phyloP scores from a whole-genome alignment of 2,888 invertebrate species.

The Blastobasis lacticolella region DNA sequence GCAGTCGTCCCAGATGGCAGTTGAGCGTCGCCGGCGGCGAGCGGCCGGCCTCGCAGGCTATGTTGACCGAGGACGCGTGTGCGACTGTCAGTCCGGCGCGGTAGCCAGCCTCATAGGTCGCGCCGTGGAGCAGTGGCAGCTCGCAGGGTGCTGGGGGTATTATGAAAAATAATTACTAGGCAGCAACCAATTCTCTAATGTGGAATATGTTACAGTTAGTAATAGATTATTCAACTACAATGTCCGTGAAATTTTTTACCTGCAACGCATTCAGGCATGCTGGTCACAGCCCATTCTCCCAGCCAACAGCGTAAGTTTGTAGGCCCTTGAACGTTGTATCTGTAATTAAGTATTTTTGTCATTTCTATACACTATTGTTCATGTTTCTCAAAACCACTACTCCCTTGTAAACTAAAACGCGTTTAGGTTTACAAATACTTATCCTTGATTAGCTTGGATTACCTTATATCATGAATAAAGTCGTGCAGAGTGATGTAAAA shows the following conservation, averaged over 20 bases:
- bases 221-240: neutral
- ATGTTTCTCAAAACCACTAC: too few relatives aligned
- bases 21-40: slow-evolving; percentile 75
- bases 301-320: slow-evolving; percentile 84
- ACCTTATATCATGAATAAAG: too few relatives aligned
- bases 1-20: slow-evolving; percentile 77
- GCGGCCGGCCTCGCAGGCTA: slow-evolving; percentile 77
- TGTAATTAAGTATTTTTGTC: slow-evolving; percentile 23
- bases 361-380: too few relatives aligned
- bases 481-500: too few relatives aligned
- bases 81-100: slow-evolving; percentile 86
- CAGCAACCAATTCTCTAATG: too few relatives aligned
- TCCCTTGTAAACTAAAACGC: too few relatives aligned
- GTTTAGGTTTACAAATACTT: too few relatives aligned
- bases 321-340: slow-evolving; percentile 78
- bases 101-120: slow-evolving; percentile 85
- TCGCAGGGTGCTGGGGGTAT: slow-evolving; percentile 77
- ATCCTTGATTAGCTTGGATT: too few relatives aligned
- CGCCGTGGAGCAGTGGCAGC: slow-evolving; percentile 78
- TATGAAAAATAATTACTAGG: neutral
- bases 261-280: slow-evolving; percentile 84
- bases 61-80: slow-evolving; percentile 85
- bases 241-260: slow-evolving; percentile 44
- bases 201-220: too few relatives aligned
- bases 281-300: slow-evolving; percentile 86